phyloP scores from a whole-genome alignment of 2,113 vertebrate species.

The Oncorhynchus keta region DNA sequence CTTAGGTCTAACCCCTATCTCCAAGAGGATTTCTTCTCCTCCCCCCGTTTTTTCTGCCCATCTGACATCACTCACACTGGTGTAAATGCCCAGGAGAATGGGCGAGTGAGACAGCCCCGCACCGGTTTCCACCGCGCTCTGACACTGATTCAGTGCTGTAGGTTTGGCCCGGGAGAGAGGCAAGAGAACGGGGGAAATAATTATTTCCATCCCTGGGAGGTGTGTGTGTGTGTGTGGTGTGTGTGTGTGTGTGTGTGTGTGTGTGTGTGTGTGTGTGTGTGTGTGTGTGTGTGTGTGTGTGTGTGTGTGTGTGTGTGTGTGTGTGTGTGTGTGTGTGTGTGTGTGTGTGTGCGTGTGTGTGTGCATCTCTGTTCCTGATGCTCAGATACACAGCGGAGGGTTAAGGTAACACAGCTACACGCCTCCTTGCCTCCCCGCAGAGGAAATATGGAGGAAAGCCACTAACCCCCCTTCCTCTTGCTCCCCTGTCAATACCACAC shows the following conservation, averaged over 20 bases:
- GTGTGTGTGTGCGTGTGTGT: too few species aligned
- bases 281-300: too few species aligned
- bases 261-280: too few species aligned
- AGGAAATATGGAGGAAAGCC: too few species aligned
- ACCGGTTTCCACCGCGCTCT: constrained; percentile 33
- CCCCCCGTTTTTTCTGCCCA: constrained; percentile 1
- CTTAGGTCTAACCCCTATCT: constrained; percentile 1
- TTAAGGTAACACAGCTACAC: constrained; percentile 26
- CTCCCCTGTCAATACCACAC: not conserved
- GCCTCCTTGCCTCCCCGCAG: constrained; percentile 14
- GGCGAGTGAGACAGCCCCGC: constrained; percentile 33
- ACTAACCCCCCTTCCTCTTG: not conserved
- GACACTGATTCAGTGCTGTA: constrained; percentile 40
- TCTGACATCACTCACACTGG: constrained; percentile 36
- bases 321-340: too few species aligned
- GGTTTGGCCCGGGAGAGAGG: constrained; percentile 24
- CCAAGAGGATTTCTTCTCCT: too few species aligned
- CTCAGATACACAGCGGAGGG: not conserved
- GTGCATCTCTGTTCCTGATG: too few species aligned
- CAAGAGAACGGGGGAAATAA: constrained; percentile 49
- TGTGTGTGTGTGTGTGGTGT: not conserved
- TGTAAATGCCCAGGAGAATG: constrained; percentile 48
- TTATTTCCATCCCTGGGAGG: constrained; percentile 40
- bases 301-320: too few species aligned
- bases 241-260: too few species aligned